phyloP scores from a whole-genome alignment of 64 coral and sea anemone species.

The Stichodactyla helianthus region DNA sequence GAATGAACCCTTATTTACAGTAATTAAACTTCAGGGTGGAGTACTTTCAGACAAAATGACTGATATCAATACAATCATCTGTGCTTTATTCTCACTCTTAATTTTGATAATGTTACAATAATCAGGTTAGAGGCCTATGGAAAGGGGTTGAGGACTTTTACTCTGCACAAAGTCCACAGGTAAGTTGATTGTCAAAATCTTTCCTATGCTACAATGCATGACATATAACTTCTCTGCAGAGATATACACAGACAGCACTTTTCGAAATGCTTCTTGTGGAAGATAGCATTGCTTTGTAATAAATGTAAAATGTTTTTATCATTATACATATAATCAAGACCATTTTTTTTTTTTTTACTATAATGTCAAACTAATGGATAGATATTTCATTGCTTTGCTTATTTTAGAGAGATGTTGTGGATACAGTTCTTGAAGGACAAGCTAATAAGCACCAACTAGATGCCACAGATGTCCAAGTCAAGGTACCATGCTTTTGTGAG shows the following conservation, averaged over 20 bases:
- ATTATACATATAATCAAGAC: too few relatives aligned
- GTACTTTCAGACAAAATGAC: too few relatives aligned
- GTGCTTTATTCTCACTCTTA: too few relatives aligned
- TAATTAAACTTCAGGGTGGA: too few relatives aligned
- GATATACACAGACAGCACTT: not conserved
- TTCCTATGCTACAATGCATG: too few relatives aligned
- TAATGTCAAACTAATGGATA: not conserved
- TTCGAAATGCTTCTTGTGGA: not conserved
- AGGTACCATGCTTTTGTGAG: not conserved
- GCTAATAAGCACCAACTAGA: slow-evolving; percentile 55
- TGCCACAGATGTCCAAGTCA: slow-evolving; percentile 40
- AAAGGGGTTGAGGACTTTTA: slow-evolving; percentile 56
- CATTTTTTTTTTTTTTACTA: too few relatives aligned
- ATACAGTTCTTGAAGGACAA: slow-evolving; percentile 33
- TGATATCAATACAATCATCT: too few relatives aligned
- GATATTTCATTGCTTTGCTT: not conserved
- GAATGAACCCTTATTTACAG: too few relatives aligned
- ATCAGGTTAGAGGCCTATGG: slow-evolving; percentile 78
- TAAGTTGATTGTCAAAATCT: slow-evolving; percentile 15
- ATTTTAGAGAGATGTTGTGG: slow-evolving; percentile 39
- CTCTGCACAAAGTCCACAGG: slow-evolving; percentile 38
- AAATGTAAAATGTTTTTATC: too few relatives aligned
- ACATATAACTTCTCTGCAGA: not conserved
- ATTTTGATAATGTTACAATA: not conserved
- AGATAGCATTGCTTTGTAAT: too few relatives aligned